Percentiles rank a stretch among this genome's conserved stretches.
Conservation (phyloP, 2,797 vertebrate genomes). For the Gymnoscopelus microlampas region DNA sequence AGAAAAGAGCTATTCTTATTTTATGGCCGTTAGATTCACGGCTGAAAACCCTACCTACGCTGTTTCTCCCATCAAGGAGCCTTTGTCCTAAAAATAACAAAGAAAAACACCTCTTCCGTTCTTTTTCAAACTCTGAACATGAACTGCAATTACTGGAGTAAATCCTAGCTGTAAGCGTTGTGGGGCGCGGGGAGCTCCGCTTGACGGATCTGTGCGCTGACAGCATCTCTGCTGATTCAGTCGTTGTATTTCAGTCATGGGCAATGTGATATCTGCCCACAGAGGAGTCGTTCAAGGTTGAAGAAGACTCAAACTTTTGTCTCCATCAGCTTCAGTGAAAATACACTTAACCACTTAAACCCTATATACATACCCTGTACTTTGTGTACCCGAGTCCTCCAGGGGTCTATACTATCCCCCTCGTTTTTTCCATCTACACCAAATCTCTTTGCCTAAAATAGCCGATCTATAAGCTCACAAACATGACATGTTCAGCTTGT, state of each 20-base stretch:
- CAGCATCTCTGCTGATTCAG: slow-evolving; percentile 59
- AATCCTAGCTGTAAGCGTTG: slow-evolving; percentile 30
- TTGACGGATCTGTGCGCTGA: slow-evolving; percentile 41
- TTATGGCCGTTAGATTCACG: too few species aligned
- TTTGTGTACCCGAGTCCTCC: too few species aligned
- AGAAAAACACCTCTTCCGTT: not conserved
- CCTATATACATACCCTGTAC: too few species aligned
- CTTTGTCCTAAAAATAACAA: slow-evolving; percentile 27
- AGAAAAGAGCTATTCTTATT: slow-evolving; percentile 2
- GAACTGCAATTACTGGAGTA: slow-evolving; percentile 30
- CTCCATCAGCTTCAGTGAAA: slow-evolving; percentile 27
- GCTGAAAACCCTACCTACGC: not conserved
- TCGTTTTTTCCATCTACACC: too few species aligned
- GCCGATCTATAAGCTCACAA: too few species aligned
- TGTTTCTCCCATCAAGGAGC: slow-evolving; percentile 12
- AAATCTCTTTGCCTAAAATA: too few species aligned
- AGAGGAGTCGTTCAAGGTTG: slow-evolving; percentile 42
- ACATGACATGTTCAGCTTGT: too few species aligned
- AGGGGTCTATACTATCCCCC: too few species aligned
- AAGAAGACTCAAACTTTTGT: slow-evolving; percentile 56
- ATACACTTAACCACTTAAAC: slow-evolving; percentile 6
- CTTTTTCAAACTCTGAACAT: not conserved
- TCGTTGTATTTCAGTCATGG: slow-evolving; percentile 56
- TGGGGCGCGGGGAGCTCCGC: slow-evolving; percentile 32
- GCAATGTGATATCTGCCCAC: slow-evolving; percentile 52